phyloP scores from a whole-genome alignment of 2,888 invertebrate species.

The Ommatoiulus sabulosus region DNA sequence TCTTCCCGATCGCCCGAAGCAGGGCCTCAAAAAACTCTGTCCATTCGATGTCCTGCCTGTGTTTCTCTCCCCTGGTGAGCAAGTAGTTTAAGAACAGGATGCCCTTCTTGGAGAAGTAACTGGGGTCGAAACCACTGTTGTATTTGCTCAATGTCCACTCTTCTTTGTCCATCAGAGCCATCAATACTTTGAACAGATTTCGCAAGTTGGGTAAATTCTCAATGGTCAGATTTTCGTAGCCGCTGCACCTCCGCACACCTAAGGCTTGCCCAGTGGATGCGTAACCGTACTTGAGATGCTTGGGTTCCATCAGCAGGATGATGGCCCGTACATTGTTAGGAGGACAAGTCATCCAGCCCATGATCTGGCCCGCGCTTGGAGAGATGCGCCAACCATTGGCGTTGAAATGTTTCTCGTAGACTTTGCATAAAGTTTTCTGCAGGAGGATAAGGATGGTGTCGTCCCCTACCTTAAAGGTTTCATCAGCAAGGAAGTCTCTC shows the following conservation, averaged over 20 bases:
- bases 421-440: too few relatives aligned
- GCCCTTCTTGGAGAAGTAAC: not conserved
- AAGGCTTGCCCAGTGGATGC: not conserved
- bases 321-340: not conserved
- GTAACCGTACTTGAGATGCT: not conserved
- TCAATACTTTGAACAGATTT: not conserved
- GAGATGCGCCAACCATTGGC: not conserved
- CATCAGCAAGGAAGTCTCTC: not conserved
- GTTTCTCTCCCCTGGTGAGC: not conserved
- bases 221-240: too few relatives aligned
- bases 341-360: not conserved
- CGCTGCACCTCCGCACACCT: not conserved
- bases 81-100: not conserved
- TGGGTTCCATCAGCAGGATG: not conserved
- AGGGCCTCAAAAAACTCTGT: not conserved
- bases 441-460: not conserved
- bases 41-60: not conserved
- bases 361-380: not conserved
- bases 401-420: not conserved
- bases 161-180: not conserved
- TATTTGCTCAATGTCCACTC: not conserved
- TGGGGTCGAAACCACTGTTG: not conserved
- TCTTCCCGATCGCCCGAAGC: not conserved
- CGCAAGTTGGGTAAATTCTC: not conserved
- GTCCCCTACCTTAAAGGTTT: not conserved